A percentile compares a stretch with the other conserved stretches of the same genome.
These are phyloP conservation scores for Tenthredo amoena DNA, from an alignment of 2,888 invertebrate genomes.

Conservation along the genomic window DNA sequence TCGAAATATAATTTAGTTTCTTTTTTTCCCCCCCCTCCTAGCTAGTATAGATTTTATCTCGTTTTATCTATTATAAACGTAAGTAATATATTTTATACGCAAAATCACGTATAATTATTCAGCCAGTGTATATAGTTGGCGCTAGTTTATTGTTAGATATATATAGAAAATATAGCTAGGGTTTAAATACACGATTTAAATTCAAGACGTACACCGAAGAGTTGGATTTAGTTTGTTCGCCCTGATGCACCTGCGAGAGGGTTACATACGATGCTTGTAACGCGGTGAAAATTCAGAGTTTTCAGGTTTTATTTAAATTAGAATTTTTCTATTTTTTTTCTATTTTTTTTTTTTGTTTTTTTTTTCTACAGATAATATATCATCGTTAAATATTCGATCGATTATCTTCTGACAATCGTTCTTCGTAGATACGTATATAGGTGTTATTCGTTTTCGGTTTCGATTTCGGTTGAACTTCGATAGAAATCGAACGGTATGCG, in stretches of 20 bases:
- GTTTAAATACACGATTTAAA: constrained; percentile 6
- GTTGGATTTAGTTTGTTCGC: neutral
- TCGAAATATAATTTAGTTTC: too few species aligned
- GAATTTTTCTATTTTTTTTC: neutral
- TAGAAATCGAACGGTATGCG: too few species aligned
- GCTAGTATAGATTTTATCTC: neutral
- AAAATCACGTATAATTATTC: neutral
- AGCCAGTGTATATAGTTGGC: neutral
- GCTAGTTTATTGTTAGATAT: neutral
- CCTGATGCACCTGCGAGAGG: neutral
- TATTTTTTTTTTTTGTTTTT: neutral
- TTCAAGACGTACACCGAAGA: neutral
- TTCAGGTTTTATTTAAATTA: too few species aligned
- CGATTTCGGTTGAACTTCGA: too few species aligned
- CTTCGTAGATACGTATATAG: too few species aligned
- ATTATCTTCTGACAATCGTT: too few species aligned
- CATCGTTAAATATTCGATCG: too few species aligned
- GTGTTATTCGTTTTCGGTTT: too few species aligned
- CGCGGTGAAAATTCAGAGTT: too few species aligned
- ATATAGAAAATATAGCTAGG: constrained; percentile 10
- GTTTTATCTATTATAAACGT: too few species aligned
- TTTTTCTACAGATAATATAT: neutral
- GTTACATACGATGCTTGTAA: too few species aligned
- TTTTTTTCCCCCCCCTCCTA: neutral
- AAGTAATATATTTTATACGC: neutral